Evolutionary conservation across 2,888 invertebrate species (phyloP).

Genomic region (Catocala nupta): DNA sequence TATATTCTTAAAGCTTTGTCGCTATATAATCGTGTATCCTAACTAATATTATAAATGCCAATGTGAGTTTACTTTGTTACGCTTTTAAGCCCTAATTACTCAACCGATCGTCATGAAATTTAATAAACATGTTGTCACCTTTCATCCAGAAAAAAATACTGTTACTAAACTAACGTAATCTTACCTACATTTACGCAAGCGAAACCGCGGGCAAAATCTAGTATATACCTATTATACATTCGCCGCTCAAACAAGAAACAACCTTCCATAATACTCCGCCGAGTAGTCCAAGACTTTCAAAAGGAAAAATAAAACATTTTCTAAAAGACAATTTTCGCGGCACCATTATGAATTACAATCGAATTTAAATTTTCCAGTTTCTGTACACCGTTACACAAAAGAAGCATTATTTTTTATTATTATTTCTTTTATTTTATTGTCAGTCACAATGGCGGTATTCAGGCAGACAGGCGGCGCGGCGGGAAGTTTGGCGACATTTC

Average conservation of each 20-base stretch:
- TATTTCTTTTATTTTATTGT: conserved; percentile 74
- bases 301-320: conserved; percentile 27
- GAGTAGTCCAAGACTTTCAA: conserved; percentile 6
- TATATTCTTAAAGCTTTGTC: too few species aligned
- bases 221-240: too few species aligned
- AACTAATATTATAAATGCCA: too few species aligned
- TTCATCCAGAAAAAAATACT: too few species aligned
- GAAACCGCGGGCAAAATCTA: too few species aligned
- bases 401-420: conserved; percentile 72
- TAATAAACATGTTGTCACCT: too few species aligned
- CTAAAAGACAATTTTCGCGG: conserved; percentile 57
- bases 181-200: too few species aligned
- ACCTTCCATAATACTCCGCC: neutral
- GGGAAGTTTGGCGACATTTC: conserved; percentile 42
- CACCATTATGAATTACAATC: conserved; percentile 64
- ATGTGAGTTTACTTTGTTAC: too few species aligned
- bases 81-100: too few species aligned
- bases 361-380: conserved; percentile 68
- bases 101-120: too few species aligned
- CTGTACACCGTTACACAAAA: conserved; percentile 53
- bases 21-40: too few species aligned
- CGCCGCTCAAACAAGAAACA: neutral
- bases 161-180: too few species aligned
- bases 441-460: conserved; percentile 54
- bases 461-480: conserved; percentile 36